Base-by-base conservation (phyloP, 2,113 vertebrate species). In the Hassar affinis region DNA sequence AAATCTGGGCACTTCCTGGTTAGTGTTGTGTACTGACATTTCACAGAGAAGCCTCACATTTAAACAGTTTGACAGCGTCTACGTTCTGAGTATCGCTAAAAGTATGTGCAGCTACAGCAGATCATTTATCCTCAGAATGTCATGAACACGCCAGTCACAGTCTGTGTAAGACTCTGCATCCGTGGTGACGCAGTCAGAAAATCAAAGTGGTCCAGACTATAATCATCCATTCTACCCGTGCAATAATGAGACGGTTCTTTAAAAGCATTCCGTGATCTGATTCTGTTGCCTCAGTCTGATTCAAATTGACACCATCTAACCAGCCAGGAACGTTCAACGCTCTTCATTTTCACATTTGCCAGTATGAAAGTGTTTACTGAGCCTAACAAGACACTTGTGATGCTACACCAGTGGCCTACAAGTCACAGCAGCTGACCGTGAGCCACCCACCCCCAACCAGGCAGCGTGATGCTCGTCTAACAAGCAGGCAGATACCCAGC, bases 401-500 rank as follows among this genome's bases (percentile, higher is more conserved):
- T 69, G 49, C 61, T 69, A 84, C 15, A 35, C 51, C 74, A 82
- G 47, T 12, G 4, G 27, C 72, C 25, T 54, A 61, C 62, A 49
- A 85, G 79, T 83, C 42, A 68, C 51, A 83, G 66, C 30, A 18
- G 47, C 27, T 62, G 57, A 79, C 15, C 78, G 30, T 6, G 30
- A 82, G 64, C 57, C 62, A 69, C 78, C 79, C 80, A 75, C 71
- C 79, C 57, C 66, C 69, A 75, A 79, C 47, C 17, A 79, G 42
- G 35, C 87, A 51, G 82, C 33, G 56, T 49, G 57, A 51, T 64
- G 56, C 62, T 76, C 72, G 2, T 51, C 57, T 47, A 83, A 57
- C 76, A 79, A 61, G 38, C 14, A 49, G 68, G 52, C 57, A 56
- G 61, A 80, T 69, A 86, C 77, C 77, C 74, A 82, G 76, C 78